Percentiles rank a stretch among this genome's conserved stretches.
phyloP scores from a whole-genome alignment of 2,113 vertebrate genomes.

The Neolamprologus ventralis region DNA sequence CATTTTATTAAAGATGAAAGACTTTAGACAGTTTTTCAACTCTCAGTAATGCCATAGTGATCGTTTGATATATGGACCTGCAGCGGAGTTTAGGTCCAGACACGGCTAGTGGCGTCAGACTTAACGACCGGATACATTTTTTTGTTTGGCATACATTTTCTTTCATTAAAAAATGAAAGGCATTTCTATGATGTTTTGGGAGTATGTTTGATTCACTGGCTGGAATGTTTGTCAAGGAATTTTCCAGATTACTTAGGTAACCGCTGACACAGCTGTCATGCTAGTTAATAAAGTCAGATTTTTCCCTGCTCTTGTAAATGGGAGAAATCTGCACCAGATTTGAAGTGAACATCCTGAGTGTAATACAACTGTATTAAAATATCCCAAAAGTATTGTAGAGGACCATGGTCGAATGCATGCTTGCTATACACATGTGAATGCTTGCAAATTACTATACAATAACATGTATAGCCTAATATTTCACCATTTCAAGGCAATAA shows the following conservation, averaged over 20 bases:
- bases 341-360: not conserved
- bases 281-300: not conserved
- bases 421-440: not conserved
- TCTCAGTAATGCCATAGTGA: too few species aligned
- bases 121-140: accelerated
- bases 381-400: not conserved
- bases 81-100: too few species aligned
- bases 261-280: not conserved
- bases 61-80: too few species aligned
- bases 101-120: accelerated
- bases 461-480: not conserved
- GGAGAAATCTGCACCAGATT: not conserved
- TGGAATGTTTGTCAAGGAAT: not conserved
- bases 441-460: not conserved
- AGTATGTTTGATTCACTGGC: not conserved
- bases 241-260: too few species aligned
- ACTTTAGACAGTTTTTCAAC: too few species aligned
- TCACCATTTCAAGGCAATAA: not conserved
- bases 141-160: not conserved
- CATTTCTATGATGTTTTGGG: not conserved
- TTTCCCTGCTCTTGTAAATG: not conserved
- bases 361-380: not conserved
- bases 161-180: not conserved
- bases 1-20: too few species aligned
- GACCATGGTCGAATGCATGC: not conserved